Evolutionary conservation across 2,797 vertebrate genomes (phyloP), one percentile per base, ranked within the genome.

Genomic region (Notolepis coatsorum): DNA sequence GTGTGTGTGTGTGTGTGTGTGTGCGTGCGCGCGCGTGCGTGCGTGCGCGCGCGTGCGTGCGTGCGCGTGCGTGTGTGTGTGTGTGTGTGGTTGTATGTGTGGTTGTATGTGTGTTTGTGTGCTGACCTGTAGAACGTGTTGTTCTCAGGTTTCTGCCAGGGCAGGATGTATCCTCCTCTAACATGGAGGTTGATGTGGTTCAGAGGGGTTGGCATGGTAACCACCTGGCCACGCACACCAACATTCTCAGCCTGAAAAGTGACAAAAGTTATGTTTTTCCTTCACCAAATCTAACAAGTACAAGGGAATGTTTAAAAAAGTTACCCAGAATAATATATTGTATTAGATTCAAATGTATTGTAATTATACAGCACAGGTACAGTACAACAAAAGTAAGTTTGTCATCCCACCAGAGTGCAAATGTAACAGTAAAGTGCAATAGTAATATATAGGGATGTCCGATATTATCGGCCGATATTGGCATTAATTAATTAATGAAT

Each of bases 111-210:
- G 25, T 12, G 7, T 79, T 37, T 7, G 23, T 42, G 23, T 35
- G 35, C 65, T 50, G 53, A 97, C 97, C 97, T 98, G 78, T 68
- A 63, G 0, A 23, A 1, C 9, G 95, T 98, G 46, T 87, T 97
- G 0, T 55, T 86, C 15, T 87, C 94, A 67, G 95, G 89, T 31
- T 58, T 78, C 80, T 99, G 97, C 88, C 93, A 96, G 8, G 97
- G 92, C 21, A 99, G 42, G 68, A 98, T 93, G 68, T 93, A 81
- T 28, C 96, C 96, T 5, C 95, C 97, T 83, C 96, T 91, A 47
- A 98, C 65, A 4, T 98, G 97, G 61, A 98, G 89, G 82, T 96
- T 97, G 77, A 97, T 97, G 7, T 90, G 89, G 0, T 94, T 71
- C 23, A 96, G 39, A 13, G 95, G 94, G 59, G 96, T 77, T 0